A percentile compares a stretch with the other conserved stretches of the same genome.
phyloP scores from a whole-genome alignment of 2,113 vertebrate genomes.

The Nothocercus nigrocapillus region DNA sequence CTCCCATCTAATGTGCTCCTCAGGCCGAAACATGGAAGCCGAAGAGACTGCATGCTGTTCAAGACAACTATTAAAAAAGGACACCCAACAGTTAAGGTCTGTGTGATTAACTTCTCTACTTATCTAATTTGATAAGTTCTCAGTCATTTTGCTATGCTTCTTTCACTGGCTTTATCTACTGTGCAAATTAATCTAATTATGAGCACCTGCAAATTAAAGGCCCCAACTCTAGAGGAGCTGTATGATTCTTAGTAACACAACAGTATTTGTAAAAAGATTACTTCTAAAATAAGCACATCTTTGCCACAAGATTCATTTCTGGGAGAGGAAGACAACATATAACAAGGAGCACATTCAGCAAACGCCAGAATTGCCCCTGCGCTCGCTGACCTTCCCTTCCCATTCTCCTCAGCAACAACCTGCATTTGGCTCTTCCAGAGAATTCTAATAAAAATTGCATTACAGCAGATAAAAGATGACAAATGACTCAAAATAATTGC shows the following conservation, averaged over 20 bases:
- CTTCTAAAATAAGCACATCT: not conserved
- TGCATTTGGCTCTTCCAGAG: not conserved
- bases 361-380: not conserved
- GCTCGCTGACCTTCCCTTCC: not conserved
- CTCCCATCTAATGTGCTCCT: not conserved
- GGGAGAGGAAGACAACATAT: not conserved
- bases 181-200: conserved; percentile 35
- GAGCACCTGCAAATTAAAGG: conserved; percentile 21
- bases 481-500: not conserved
- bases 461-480: not conserved
- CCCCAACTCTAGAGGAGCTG: not conserved
- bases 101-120: conserved; percentile 50
- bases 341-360: not conserved
- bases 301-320: not conserved
- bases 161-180: conserved; percentile 12
- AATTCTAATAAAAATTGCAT: not conserved
- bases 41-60: not conserved
- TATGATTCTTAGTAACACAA: rapidly evolving
- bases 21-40: not conserved
- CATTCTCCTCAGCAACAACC: not conserved
- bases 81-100: not conserved
- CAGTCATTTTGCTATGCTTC: not conserved
- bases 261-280: not conserved
- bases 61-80: not conserved
- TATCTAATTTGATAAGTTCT: conserved; percentile 49